Percentiles rank a stretch among this genome's conserved stretches.
Evolutionary conservation across 2,888 invertebrate genomes (phyloP).

Genomic region (Andrena hattorfiana): DNA sequence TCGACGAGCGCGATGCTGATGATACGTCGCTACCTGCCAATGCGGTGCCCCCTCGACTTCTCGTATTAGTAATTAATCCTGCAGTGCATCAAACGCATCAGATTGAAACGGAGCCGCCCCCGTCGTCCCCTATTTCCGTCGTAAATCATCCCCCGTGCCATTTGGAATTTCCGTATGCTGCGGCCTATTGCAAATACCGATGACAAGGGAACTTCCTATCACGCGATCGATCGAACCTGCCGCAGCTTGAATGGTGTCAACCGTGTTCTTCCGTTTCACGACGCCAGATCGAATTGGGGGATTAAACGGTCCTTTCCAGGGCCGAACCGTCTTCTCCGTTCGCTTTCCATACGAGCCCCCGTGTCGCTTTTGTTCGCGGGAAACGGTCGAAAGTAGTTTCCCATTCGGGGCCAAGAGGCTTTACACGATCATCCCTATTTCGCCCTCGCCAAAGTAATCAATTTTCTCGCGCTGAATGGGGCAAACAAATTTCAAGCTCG

Average conservation of each 20-base stretch:
- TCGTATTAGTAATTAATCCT: slow-evolving; percentile 72
- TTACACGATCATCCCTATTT: background rate
- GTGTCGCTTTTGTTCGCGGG: slow-evolving; percentile 6
- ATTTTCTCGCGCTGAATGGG: background rate
- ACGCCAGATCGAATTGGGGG: slow-evolving; percentile 55
- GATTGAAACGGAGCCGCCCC: slow-evolving; percentile 67
- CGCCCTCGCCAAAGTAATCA: background rate
- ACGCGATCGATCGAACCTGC: slow-evolving; percentile 68
- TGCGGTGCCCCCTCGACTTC: slow-evolving; percentile 56
- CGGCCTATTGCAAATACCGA: slow-evolving; percentile 71
- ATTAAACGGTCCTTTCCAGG: slow-evolving; percentile 42
- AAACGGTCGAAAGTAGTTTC: slow-evolving; percentile 1
- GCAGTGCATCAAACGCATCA: slow-evolving; percentile 65
- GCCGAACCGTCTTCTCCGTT: background rate
- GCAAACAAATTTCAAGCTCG: background rate
- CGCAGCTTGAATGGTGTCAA: slow-evolving; percentile 46
- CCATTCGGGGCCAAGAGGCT: background rate
- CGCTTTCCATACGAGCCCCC: background rate
- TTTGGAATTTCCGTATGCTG: slow-evolving; percentile 71
- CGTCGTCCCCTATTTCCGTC: slow-evolving; percentile 58
- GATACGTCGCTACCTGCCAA: slow-evolving; percentile 44
- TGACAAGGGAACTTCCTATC: slow-evolving; percentile 75
- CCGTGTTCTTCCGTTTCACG: slow-evolving; percentile 70
- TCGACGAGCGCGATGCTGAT: slow-evolving; percentile 28
- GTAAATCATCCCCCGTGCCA: slow-evolving; percentile 72